These are phyloP conservation scores for Sphaerodactylus townsendi DNA, from an alignment of 2,113 vertebrate species.

Conservation along the genomic window DNA sequence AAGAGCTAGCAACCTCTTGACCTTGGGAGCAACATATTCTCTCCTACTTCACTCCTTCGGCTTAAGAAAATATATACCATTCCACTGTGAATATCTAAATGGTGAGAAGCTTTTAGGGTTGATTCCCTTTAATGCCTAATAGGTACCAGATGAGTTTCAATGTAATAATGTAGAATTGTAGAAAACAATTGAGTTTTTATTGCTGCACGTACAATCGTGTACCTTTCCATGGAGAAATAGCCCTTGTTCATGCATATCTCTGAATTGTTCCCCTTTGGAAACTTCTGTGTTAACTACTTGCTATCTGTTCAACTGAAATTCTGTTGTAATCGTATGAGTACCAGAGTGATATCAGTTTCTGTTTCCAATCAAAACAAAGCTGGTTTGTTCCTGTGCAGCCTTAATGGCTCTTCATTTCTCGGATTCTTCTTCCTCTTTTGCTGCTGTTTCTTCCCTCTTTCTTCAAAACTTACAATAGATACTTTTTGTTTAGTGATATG, in stretches of 20 bases:
- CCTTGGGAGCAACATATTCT: not conserved
- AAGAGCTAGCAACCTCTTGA: not conserved
- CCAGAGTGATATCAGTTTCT: not conserved
- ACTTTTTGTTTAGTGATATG: no score
- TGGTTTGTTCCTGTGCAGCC: no score
- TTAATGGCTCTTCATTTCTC: not conserved
- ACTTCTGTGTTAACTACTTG: not conserved
- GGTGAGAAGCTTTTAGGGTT: slow-evolving; percentile 48
- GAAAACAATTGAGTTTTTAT: slow-evolving; percentile 43
- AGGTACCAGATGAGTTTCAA: slow-evolving; percentile 67
- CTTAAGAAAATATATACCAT: not conserved
- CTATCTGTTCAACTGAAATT: not conserved
- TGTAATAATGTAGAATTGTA: slow-evolving; percentile 51
- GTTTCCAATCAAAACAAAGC: not conserved
- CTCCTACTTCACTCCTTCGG: no score
- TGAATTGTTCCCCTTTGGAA: not conserved
- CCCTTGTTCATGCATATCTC: not conserved
- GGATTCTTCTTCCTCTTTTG: not conserved
- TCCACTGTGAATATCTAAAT: slow-evolving; percentile 47
- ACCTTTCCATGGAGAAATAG: slow-evolving; percentile 37
- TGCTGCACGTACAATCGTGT: slow-evolving; percentile 50
- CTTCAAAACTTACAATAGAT: not conserved
- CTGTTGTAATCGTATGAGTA: not conserved
- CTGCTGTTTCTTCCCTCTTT: not conserved
- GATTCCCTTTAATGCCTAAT: slow-evolving; percentile 26